These are phyloP conservation scores for Thaumatotibia leucotreta DNA, from an alignment of 1,140 invertebrate species.

Conservation along the genomic window DNA sequence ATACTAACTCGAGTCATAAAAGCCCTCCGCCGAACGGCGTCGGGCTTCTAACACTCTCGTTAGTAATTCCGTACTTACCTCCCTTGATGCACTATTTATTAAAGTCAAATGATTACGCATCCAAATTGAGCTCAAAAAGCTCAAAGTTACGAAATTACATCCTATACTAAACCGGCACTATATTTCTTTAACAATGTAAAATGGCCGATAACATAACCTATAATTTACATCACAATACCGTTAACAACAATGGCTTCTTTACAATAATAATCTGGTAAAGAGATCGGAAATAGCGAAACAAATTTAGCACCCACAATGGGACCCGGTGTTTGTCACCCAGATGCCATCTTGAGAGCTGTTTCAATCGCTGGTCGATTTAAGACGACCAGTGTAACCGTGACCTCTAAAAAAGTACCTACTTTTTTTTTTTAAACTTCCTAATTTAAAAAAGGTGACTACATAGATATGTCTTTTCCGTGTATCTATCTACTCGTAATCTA, in stretches of 20 bases:
- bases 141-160: not conserved
- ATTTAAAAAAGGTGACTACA: too few species aligned
- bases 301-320: constrained; percentile 69
- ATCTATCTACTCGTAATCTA: too few species aligned
- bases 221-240: constrained; percentile 9
- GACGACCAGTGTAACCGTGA: not conserved
- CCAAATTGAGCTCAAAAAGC: too few species aligned
- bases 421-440: too few species aligned
- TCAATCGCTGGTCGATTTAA: constrained; percentile 45
- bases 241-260: constrained; percentile 55
- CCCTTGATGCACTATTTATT: too few species aligned
- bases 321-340: constrained; percentile 58
- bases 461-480: too few species aligned
- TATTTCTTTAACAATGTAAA: not conserved
- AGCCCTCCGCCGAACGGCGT: too few species aligned
- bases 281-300: constrained; percentile 67
- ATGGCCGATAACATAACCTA: not conserved
- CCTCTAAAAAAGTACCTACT: too few species aligned
- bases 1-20: too few species aligned
- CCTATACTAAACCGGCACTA: not conserved
- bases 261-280: constrained; percentile 63
- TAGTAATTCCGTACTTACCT: too few species aligned
- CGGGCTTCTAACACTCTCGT: too few species aligned
- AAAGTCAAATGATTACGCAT: too few species aligned
- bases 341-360: constrained; percentile 53